These are phyloP conservation scores for Leptopterna dolabrata DNA, from an alignment of 2,888 invertebrate genomes.

Conservation along the genomic window DNA sequence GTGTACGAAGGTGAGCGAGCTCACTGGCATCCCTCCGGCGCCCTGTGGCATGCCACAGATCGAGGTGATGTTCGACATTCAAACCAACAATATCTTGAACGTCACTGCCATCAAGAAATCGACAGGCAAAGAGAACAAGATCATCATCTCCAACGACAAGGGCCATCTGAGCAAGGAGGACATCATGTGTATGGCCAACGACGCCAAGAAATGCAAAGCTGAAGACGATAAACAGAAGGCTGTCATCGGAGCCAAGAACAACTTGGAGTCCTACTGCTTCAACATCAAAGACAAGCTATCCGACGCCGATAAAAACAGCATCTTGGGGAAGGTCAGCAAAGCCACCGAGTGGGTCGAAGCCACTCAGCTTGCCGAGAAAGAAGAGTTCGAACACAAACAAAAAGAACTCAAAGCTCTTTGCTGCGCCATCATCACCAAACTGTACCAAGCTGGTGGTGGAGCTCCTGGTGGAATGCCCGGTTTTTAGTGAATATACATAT, in stretches of 20 bases:
- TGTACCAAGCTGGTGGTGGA: slow-evolving; percentile 88
- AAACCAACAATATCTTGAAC: slow-evolving; percentile 92
- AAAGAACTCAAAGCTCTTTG: slow-evolving; percentile 92
- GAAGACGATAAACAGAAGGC: slow-evolving; percentile 86
- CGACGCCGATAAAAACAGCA: slow-evolving; percentile 82
- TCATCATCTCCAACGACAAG: slow-evolving; percentile 93
- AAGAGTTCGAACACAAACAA: slow-evolving; percentile 94
- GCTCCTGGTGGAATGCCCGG: slow-evolving; percentile 77
- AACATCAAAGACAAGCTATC: slow-evolving; percentile 92
- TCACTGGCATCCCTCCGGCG: slow-evolving; percentile 95
- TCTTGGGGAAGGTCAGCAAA: slow-evolving; percentile 89
- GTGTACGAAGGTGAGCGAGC: no score
- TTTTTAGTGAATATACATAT: no score
- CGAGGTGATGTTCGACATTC: slow-evolving; percentile 60
- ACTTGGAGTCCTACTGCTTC: slow-evolving; percentile 89
- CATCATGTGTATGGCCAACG: slow-evolving; percentile 92
- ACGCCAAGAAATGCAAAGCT: slow-evolving; percentile 90
- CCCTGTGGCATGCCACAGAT: slow-evolving; percentile 78
- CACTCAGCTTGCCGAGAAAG: slow-evolving; percentile 90
- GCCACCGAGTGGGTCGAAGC: slow-evolving; percentile 87
- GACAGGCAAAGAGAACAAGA: slow-evolving; percentile 90
- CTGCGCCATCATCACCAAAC: slow-evolving; percentile 94
- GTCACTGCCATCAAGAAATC: slow-evolving; percentile 94
- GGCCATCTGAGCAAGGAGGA: slow-evolving; percentile 93
- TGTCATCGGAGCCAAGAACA: slow-evolving; percentile 87